phyloP scores from a whole-genome alignment of 2,113 vertebrate genomes.

The Phaethon lepturus region DNA sequence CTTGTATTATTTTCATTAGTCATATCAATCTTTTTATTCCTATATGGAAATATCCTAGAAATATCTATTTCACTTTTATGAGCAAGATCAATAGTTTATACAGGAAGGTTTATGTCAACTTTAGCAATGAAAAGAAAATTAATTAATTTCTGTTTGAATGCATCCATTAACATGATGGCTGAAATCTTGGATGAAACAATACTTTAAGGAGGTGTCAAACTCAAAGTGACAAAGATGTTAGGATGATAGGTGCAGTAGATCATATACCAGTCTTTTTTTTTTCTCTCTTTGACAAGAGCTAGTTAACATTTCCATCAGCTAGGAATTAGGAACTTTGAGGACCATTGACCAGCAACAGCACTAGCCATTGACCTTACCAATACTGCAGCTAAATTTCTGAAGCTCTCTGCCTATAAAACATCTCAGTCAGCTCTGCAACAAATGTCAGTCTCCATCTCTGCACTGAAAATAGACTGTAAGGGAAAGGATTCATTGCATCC shows the following conservation, averaged over 20 bases:
- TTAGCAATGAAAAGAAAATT: not conserved
- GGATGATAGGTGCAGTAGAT: not conserved
- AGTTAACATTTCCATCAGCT: not conserved
- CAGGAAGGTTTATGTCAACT: not conserved
- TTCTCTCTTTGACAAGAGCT: not conserved
- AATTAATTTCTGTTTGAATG: not conserved
- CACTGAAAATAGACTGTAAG: not conserved
- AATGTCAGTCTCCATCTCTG: not conserved
- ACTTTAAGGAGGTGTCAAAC: not conserved
- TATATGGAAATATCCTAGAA: not conserved
- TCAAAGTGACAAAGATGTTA: not conserved
- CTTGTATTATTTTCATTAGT: not conserved
- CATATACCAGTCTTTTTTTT: not conserved
- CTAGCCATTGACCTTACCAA: not conserved
- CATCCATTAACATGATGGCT: not conserved
- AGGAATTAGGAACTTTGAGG: not conserved
- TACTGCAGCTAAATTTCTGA: not conserved
- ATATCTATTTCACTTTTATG: not conserved
- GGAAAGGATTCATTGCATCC: not conserved
- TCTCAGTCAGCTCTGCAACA: not conserved
- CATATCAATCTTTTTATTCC: not conserved
- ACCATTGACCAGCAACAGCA: not conserved
- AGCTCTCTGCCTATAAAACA: not conserved
- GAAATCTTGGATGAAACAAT: not conserved
- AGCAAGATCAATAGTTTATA: not conserved